Evolutionary conservation across 2,888 invertebrate genomes (phyloP).

Genomic region (Torymus auratus): DNA sequence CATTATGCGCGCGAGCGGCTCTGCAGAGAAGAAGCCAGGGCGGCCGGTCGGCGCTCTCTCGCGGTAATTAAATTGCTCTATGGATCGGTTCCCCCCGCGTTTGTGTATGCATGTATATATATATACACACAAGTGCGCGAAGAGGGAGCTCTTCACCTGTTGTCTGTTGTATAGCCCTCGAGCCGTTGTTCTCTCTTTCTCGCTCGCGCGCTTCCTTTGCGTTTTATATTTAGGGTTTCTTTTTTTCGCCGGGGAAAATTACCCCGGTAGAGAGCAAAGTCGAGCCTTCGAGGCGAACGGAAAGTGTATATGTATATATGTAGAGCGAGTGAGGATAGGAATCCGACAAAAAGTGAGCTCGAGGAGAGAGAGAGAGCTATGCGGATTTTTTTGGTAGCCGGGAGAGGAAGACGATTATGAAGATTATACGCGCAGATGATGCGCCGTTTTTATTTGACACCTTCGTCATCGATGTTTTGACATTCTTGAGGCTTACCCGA

Average conservation of each 20-base stretch:
- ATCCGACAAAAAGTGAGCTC: slow-evolving; percentile 14
- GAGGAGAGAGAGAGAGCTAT: background rate
- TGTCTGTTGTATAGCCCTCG: background rate
- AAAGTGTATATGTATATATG: too few species aligned
- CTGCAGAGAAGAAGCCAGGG: slow-evolving; percentile 20
- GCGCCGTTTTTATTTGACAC: slow-evolving; percentile 32
- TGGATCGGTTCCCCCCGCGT: background rate
- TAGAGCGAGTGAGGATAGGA: background rate
- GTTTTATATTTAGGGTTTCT: too few species aligned
- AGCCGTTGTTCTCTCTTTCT: slow-evolving; percentile 21
- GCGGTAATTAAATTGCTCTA: slow-evolving; percentile 51
- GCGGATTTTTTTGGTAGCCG: background rate
- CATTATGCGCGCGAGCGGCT: slow-evolving; percentile 33
- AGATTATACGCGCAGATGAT: background rate
- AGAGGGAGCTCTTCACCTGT: slow-evolving; percentile 1
- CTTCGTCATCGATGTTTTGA: slow-evolving; percentile 8
- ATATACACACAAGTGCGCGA: too few species aligned
- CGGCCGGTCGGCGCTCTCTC: background rate
- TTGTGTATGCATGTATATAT: slow-evolving; percentile 3
- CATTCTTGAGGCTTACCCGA: background rate
- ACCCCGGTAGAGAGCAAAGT: slow-evolving; percentile 17
- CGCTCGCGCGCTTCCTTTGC: background rate
- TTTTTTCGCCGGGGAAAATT: slow-evolving; percentile 20
- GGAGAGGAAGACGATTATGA: slow-evolving; percentile 3
- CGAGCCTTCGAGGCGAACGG: too few species aligned